Percentiles rank a stretch among this genome's conserved stretches.
phyloP scores from a whole-genome alignment of 2,113 vertebrate species.

The Galemys pyrenaicus region DNA sequence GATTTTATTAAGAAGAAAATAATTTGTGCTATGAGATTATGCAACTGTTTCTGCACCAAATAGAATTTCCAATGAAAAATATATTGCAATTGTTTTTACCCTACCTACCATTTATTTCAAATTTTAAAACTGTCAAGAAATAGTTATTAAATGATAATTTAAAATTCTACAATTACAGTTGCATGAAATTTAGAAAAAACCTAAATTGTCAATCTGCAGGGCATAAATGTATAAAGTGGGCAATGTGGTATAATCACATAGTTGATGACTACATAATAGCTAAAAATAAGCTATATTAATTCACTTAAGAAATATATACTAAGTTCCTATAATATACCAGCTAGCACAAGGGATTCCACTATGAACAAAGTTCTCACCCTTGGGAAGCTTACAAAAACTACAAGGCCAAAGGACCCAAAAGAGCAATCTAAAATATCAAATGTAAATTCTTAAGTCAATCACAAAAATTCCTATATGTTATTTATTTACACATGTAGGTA shows the following conservation, averaged over 20 bases:
- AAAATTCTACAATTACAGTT: conserved; percentile 20
- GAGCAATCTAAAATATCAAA: not conserved
- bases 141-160: not conserved
- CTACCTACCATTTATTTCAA: not conserved
- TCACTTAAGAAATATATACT: not conserved
- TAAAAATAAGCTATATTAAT: not conserved
- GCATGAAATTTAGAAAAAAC: not conserved
- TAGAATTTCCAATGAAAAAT: conserved; percentile 31
- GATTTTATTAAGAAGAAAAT: conserved; percentile 10
- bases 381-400: not conserved
- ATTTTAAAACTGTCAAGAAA: conserved; percentile 9
- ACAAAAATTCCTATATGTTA: not conserved
- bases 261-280: not conserved
- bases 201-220: not conserved
- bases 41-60: not conserved
- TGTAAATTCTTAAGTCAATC: not conserved
- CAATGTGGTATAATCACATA: not conserved
- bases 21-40: conserved; percentile 1
- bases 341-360: not conserved
- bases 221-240: not conserved
- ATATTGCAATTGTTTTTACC: not conserved
- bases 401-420: not conserved
- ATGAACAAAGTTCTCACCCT: not conserved
- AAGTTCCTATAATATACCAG: not conserved
- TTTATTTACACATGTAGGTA: not conserved